These are phyloP conservation scores for Cerastoderma edule DNA, from an alignment of 2,888 invertebrate species.

Conservation along the genomic window DNA sequence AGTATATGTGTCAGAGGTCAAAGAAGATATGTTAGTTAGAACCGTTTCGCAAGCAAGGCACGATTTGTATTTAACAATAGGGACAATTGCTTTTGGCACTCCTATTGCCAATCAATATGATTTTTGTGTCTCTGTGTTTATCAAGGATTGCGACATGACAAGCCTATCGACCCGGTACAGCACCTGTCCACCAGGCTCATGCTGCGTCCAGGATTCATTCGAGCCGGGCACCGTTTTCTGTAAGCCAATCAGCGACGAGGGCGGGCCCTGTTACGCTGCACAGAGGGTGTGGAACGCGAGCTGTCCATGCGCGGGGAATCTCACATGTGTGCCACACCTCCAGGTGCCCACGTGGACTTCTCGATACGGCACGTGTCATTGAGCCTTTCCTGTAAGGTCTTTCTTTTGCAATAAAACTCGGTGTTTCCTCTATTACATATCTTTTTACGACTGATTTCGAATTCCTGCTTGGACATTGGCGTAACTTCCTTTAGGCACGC, in stretches of 20 bases:
- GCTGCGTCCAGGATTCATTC: conserved; percentile 42
- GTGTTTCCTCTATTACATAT: too few relatives aligned
- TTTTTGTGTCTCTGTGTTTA: background rate
- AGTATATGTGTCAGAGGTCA: too few relatives aligned
- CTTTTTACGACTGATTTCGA: too few relatives aligned
- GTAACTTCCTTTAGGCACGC: too few relatives aligned
- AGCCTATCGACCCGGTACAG: conserved; percentile 25
- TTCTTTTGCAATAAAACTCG: too few relatives aligned
- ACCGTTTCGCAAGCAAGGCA: too few relatives aligned
- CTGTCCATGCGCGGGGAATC: conserved; percentile 33
- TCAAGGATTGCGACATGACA: conserved; percentile 46
- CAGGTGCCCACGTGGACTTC: conserved; percentile 52
- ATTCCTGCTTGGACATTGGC: too few relatives aligned
- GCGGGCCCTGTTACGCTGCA: conserved; percentile 48
- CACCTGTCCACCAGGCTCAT: conserved; percentile 47
- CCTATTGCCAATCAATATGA: too few relatives aligned
- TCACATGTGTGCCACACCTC: conserved; percentile 52
- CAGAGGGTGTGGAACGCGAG: conserved; percentile 29
- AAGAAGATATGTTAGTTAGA: too few relatives aligned
- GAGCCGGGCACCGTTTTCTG: conserved; percentile 42
- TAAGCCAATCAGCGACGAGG: conserved; percentile 47
- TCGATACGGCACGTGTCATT: conserved; percentile 49
- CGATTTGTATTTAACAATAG: too few relatives aligned
- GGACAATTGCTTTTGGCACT: too few relatives aligned
- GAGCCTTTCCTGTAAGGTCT: too few relatives aligned